Base-by-base conservation (phyloP, 2,113 vertebrate genomes). In the Eurypyga helias region DNA sequence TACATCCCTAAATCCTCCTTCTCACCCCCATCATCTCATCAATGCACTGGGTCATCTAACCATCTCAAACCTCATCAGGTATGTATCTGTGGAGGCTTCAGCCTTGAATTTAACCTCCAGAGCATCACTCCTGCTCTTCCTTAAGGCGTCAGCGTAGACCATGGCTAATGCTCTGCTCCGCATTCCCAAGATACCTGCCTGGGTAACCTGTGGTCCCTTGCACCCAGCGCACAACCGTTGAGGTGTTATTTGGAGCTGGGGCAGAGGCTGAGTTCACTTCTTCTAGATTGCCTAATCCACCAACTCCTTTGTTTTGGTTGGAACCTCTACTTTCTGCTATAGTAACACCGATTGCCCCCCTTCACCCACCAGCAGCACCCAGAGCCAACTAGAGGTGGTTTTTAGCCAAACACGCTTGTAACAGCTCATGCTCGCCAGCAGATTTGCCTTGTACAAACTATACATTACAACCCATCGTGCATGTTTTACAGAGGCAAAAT, bases 161-260 rank as follows among this genome's bases (percentile, higher is more conserved):
- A 2, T 0, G 6, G 26, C 46, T n/a, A 10, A 31, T 1, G 6
- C 55, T 77, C 58, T 65, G 31, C 84, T 61, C 36, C 17, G 1
- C 23, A 3, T 6, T 33, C 24, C 60, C 54, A n/a, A 1, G 31
- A 14, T 43, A 31, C 58, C 34, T 29, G 12, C 67, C 45, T 0
- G 23, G 29, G 23, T 34, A 17, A 73, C 45, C 6, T 4, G 16
- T 2, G 19, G n/a, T 57, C 36, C 61, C 76, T 46, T 11, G 45
- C 33, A n/a, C 69, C n/a, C 65, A 31, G 43, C 2, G 0, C 69
- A 9, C 0, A 0, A 16, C 58, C 15, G 2, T 18, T 0, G 0
- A 9, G 49, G 11, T 58, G 15, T 58, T 14, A 14, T 3, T 23
- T 4, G 9, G 43, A 66, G 57, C 17, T 2, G 3, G 29, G 13